Base-by-base conservation (phyloP, 2,797 vertebrate genomes). In the Erethizon dorsatum region DNA sequence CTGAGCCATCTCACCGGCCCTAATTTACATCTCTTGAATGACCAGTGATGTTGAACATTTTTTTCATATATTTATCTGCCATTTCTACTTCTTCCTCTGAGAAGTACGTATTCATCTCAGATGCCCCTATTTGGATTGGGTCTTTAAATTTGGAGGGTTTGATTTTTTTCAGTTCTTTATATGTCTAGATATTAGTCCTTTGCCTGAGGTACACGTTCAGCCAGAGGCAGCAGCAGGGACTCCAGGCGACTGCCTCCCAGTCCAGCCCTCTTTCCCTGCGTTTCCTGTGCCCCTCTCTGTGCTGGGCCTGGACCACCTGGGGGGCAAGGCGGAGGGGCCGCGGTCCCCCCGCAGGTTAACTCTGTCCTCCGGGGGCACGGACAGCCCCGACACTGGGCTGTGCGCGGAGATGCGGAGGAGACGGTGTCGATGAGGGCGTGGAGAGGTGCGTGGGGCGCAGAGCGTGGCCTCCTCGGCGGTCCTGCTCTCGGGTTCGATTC, bases 281-380 rank as follows among this genome's bases (percentile, higher is more conserved):
- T 37, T 24, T 54, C 22, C 31, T 65, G 13, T 15, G 63, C 63
- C 56, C 18, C 13, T 2, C 31, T 6, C 14, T 0, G 0, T 28
- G 50, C 45, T 45, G 47, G n/a, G 13, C 67, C 13, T 15, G 6
- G 17, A 90, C 54, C 56, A 75, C 47, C 12, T 28, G 0, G 31
- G 37, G 47, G 61, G 26, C 0, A 3, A 52, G 47, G 61, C 13
- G 8, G 83, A 73, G 56, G 56, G 45, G 11, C 37, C 28, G 86
- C 24, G 69, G 57, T 47, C 10, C 59, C 90, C 37, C 26, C 0
- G 52, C 45, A 92, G 37, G 41, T 52, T 20, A 71, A 10, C 12
- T 17, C 69, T 13, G 3, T 56, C 54, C 3, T 54, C 33, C 0
- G 1, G 10, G 67, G 26, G 8, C 3, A 4, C 12, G 3, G 61